These are phyloP conservation scores for Drosophila birchii DNA, from an alignment of 2,888 invertebrate genomes.

Conservation along the genomic window DNA sequence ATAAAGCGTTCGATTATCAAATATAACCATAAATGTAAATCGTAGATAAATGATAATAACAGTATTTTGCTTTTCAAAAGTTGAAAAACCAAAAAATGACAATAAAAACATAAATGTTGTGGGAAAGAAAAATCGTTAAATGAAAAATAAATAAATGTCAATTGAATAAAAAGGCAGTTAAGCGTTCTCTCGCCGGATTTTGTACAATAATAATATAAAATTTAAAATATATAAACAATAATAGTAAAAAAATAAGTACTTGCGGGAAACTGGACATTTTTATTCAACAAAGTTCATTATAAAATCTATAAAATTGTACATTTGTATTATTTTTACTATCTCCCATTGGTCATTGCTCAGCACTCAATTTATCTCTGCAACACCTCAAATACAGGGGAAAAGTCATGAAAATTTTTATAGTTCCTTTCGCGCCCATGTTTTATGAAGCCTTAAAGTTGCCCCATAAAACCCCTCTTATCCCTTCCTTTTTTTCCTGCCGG, in stretches of 20 bases:
- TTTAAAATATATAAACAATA: conserved; percentile 5
- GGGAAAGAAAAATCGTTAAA: conserved; percentile 22
- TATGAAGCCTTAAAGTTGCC: conserved; percentile 46
- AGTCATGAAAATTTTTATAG: conserved; percentile 37
- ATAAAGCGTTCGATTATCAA: conserved; percentile 76
- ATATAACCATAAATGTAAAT: conserved; percentile 72
- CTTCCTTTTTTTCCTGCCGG: neutral
- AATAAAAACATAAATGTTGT: conserved; percentile 32
- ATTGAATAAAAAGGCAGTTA: conserved; percentile 2
- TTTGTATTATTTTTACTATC: neutral
- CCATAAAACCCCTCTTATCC: conserved; percentile 25
- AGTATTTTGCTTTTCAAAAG: conserved; percentile 37
- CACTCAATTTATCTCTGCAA: conserved; percentile 33
- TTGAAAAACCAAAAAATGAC: conserved; percentile 50
- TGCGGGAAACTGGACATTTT: neutral
- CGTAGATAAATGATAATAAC: conserved; percentile 53
- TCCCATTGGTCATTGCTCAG: conserved; percentile 13
- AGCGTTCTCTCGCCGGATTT: conserved; percentile 1
- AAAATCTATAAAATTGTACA: conserved; percentile 7
- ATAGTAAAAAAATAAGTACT: neutral
- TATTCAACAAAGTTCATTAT: conserved; percentile 1
- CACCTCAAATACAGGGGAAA: conserved; percentile 26
- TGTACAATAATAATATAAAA: conserved; percentile 1
- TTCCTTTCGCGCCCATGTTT: conserved; percentile 32
- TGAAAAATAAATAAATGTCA: conserved; percentile 13